Conservation (phyloP, 2,797 vertebrate genomes). For the Poecile montanus region DNA sequence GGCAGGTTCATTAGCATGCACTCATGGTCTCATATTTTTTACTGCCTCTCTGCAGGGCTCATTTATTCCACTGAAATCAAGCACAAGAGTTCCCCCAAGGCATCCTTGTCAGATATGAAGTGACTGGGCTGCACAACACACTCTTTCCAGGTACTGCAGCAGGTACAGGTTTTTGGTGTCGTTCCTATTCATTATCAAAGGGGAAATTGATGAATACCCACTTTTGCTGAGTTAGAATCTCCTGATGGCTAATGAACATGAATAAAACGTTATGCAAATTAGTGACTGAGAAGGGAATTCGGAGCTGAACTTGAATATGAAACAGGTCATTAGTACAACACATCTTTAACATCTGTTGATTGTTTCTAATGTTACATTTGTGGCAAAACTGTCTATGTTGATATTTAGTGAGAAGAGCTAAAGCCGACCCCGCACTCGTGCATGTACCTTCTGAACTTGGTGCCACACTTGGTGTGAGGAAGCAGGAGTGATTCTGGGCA, state of each 20-base stretch:
- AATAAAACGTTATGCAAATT: constrained; percentile 53
- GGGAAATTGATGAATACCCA: constrained; percentile 45
- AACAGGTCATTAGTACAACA: constrained; percentile 39
- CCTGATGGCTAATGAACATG: constrained; percentile 21
- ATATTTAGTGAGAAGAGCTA: neutral
- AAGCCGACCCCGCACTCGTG: fast-evolving
- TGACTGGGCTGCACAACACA: neutral
- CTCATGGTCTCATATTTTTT: constrained; percentile 33
- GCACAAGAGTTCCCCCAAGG: constrained; percentile 42
- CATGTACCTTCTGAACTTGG: neutral
- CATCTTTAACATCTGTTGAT: constrained; percentile 31
- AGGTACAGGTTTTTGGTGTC: constrained; percentile 17
- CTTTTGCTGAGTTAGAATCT: constrained; percentile 47
- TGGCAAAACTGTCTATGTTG: neutral
- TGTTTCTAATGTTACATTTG: neutral
- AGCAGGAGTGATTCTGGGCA: neutral
- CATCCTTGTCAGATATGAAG: constrained; percentile 24
- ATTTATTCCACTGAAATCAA: constrained; percentile 61
- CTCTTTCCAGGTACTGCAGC: constrained; percentile 25
- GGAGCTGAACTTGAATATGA: constrained; percentile 48
- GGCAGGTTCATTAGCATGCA: constrained; percentile 8
- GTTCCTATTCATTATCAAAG: constrained; percentile 41
- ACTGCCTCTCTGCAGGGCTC: constrained; percentile 55
- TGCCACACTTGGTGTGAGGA: neutral
- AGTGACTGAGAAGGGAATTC: constrained; percentile 36